phyloP scores from a whole-genome alignment of 2,113 vertebrate species.

The Carollia perspicillata region DNA sequence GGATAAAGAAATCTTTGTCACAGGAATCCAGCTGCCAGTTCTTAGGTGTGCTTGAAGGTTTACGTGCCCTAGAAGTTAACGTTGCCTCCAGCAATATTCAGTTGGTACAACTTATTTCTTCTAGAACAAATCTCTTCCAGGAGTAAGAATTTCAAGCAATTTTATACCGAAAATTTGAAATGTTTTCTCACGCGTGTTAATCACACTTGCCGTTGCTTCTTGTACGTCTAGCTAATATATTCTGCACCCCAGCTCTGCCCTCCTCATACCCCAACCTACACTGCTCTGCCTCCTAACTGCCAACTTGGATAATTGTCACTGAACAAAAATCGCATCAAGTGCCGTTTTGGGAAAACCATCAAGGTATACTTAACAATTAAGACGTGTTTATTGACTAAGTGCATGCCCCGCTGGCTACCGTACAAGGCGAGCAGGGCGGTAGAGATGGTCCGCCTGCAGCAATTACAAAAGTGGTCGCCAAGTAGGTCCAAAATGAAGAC shows the following conservation, averaged over 20 bases:
- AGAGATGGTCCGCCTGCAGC: not conserved
- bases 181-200: not conserved
- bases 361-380: not conserved
- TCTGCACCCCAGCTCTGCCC: not conserved
- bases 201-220: not conserved
- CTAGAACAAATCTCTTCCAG: not conserved
- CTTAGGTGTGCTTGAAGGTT: not conserved
- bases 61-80: not conserved
- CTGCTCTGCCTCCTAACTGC: not conserved
- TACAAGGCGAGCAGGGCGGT: not conserved
- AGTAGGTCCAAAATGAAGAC: not conserved
- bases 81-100: not conserved
- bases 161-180: not conserved
- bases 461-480: not conserved
- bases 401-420: not conserved
- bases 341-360: not conserved
- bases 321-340: not conserved
- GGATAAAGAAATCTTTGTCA: slow-evolving; percentile 27
- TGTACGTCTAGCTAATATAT: not conserved
- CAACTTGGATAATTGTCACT: not conserved
- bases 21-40: slow-evolving; percentile 21
- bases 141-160: not conserved
- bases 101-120: not conserved
- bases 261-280: not conserved
- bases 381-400: not conserved